phyloP scores from a whole-genome alignment of 2,113 vertebrate genomes.

The Mixornis gularis region DNA sequence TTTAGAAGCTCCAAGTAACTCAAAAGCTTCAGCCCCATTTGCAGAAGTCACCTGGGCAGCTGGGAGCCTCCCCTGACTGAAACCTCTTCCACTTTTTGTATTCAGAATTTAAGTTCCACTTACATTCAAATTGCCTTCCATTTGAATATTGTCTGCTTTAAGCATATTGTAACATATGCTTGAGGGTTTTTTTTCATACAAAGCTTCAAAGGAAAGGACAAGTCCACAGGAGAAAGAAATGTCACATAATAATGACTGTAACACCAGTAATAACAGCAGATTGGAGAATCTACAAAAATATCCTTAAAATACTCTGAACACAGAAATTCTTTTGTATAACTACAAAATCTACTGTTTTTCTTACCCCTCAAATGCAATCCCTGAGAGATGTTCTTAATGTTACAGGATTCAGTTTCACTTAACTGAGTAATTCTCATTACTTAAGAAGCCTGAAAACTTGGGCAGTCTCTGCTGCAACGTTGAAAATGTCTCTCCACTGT shows the following conservation, averaged over 20 bases:
- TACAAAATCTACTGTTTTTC: background rate
- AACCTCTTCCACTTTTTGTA: background rate
- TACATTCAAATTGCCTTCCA: background rate
- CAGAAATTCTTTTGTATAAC: background rate
- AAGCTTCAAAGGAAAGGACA: background rate
- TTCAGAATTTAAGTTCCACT: background rate
- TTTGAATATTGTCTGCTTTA: background rate
- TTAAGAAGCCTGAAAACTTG: background rate
- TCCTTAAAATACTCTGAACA: background rate
- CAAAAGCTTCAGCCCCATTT: background rate
- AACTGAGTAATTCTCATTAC: background rate
- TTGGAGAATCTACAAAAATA: background rate
- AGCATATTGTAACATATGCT: background rate
- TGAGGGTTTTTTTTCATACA: background rate
- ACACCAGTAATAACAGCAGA: background rate
- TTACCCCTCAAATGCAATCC: background rate
- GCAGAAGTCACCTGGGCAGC: background rate
- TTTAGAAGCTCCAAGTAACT: constrained; percentile 16
- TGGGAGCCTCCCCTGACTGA: background rate
- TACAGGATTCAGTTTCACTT: background rate
- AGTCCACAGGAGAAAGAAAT: background rate
- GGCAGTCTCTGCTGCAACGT: background rate
- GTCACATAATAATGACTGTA: background rate
- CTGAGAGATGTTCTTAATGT: background rate
- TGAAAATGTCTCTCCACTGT: background rate